These are phyloP conservation scores for Drosophila fuyamai DNA, from an alignment of 1,140 invertebrate species.

Conservation along the genomic window DNA sequence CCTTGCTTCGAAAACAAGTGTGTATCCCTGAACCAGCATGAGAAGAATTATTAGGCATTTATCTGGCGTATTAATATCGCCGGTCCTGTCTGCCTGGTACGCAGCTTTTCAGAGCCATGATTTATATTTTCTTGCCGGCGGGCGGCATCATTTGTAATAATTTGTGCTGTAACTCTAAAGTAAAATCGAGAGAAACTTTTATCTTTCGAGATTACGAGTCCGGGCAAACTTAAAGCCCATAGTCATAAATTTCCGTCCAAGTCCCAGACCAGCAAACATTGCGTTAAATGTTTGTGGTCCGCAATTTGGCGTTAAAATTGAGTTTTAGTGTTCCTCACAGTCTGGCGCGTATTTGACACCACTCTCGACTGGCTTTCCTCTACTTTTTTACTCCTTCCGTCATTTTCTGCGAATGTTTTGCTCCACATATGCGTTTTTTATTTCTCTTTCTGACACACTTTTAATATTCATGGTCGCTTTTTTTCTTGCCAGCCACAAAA, in stretches of 20 bases:
- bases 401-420: conserved; percentile 20
- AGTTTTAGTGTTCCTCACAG: conserved; percentile 66
- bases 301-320: conserved; percentile 71
- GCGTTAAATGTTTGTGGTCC: conserved; percentile 57
- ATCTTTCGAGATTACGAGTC: conserved; percentile 47
- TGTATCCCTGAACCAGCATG: conserved; percentile 27
- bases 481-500: conserved; percentile 21
- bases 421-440: conserved; percentile 21
- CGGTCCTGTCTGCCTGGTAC: conserved; percentile 7
- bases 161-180: conserved; percentile 68
- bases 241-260: conserved; percentile 71
- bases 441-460: conserved; percentile 29
- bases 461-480: conserved; percentile 64
- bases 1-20: conserved; percentile 8
- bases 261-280: conserved; percentile 20
- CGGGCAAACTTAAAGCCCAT: conserved; percentile 35
- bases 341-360: conserved; percentile 51
- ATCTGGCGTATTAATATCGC: conserved; percentile 67
- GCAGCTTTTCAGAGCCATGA: conserved; percentile 45
- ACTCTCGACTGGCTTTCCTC: not conserved
- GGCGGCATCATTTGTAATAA: conserved; percentile 76
- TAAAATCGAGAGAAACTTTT: conserved; percentile 53
- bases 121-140: conserved; percentile 65
- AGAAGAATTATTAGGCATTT: conserved; percentile 71
- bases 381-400: conserved; percentile 7